A percentile compares a stretch with the other conserved stretches of the same genome.
Conservation (phyloP, 2,113 vertebrate species). For the Manacus vitellinus region DNA sequence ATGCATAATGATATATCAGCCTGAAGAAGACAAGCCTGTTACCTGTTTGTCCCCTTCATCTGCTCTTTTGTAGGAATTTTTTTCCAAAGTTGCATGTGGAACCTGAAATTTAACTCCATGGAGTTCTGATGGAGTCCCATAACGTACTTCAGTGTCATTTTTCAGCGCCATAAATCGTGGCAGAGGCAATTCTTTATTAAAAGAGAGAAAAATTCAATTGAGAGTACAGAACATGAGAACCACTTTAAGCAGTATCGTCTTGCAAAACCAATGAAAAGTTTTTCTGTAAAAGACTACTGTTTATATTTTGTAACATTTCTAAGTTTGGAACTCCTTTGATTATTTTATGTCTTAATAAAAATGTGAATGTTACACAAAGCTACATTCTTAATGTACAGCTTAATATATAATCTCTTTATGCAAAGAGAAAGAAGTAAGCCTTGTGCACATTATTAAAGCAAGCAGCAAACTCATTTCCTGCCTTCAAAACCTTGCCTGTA, state of each 20-base stretch:
- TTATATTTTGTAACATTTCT: not conserved
- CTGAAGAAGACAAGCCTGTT: slow-evolving; percentile 6
- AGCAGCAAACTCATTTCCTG: slow-evolving; percentile 12
- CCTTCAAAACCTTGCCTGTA: not conserved
- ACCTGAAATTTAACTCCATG: slow-evolving; percentile 75
- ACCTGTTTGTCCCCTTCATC: slow-evolving; percentile 85
- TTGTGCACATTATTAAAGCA: not conserved
- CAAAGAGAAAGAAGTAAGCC: slow-evolving; percentile 8
- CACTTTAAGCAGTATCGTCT: not conserved
- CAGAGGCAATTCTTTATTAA: slow-evolving; percentile 85
- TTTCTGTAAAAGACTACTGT: not conserved
- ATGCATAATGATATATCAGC: not conserved
- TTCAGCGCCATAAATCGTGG: slow-evolving; percentile 86
- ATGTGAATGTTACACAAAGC: not conserved
- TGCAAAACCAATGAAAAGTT: not conserved
- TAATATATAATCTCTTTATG: not conserved
- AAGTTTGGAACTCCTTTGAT: not conserved
- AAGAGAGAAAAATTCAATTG: slow-evolving; percentile 61
- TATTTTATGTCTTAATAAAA: slow-evolving; percentile 7
- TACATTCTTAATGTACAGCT: not conserved
- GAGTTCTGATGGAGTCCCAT: slow-evolving; percentile 74
- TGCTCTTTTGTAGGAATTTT: slow-evolving; percentile 78
- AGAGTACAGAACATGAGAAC: slow-evolving; percentile 22
- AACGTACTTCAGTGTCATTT: slow-evolving; percentile 80
- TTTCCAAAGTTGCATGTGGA: slow-evolving; percentile 76